phyloP scores from a whole-genome alignment of 2,888 invertebrate genomes.

The Hydriomena furcata region DNA sequence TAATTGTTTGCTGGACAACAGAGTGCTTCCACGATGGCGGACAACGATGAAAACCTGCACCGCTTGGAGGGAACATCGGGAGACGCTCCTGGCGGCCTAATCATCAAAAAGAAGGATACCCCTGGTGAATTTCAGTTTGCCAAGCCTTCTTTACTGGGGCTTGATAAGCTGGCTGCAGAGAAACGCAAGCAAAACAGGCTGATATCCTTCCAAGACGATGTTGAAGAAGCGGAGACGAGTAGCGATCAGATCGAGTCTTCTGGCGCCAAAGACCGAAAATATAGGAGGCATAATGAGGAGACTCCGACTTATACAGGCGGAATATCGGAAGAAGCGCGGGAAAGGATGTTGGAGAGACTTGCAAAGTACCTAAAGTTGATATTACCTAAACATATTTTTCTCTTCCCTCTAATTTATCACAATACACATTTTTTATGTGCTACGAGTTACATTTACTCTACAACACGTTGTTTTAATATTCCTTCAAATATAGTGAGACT shows the following conservation, averaged over 20 bases:
- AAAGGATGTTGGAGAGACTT: constrained; percentile 87
- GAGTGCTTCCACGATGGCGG: constrained; percentile 52
- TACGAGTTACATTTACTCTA: no score
- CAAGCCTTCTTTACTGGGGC: constrained; percentile 89
- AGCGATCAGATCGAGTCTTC: constrained; percentile 43
- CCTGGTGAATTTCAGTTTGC: constrained; percentile 89
- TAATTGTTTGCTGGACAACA: constrained; percentile 7
- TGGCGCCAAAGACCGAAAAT: constrained; percentile 82
- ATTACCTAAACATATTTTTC: background rate
- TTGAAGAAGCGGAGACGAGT: constrained; percentile 54
- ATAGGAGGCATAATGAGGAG: constrained; percentile 91
- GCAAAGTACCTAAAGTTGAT: constrained; percentile 60
- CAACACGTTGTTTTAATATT: no score
- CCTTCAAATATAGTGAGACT: no score
- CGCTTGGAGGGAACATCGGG: constrained; percentile 87
- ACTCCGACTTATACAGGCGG: constrained; percentile 98
- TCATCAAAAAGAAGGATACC: constrained; percentile 86
- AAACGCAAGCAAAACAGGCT: constrained; percentile 87
- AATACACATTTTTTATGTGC: no score
- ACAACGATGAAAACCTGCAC: constrained; percentile 85
- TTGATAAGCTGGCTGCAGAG: constrained; percentile 93
- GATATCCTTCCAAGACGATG: constrained; percentile 85
- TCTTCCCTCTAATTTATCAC: no score
- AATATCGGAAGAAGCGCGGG: constrained; percentile 90
- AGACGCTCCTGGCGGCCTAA: constrained; percentile 87